Base-by-base conservation (phyloP, 2,888 invertebrate genomes). In the Netelia fuscicornis region DNA sequence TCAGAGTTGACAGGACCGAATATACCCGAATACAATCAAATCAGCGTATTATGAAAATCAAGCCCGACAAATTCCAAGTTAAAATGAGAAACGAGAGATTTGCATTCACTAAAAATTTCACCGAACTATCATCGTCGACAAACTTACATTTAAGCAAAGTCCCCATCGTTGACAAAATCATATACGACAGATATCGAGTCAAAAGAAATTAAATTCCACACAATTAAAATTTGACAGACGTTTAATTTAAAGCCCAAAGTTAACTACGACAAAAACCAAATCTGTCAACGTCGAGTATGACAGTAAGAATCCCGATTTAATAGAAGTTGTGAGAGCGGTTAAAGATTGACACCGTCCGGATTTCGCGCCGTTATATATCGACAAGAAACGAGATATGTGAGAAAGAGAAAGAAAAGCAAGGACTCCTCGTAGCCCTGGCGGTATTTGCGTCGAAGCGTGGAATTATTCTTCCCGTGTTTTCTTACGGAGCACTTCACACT, bases 391-490 rank as follows among this genome's bases (percentile, higher is more conserved):
- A 13, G 54, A 54, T n/a, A 54, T 17, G 20, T 48, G 48, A 48
- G 11, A 48, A 48, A 48, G 48, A 48, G 56, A 17, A 17, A 56
- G n/a, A 56, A 20, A 20, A 56, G 20, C 56, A 20, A 17, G 9
- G 8, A 56, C 3, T 30, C 30, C 25, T 30, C 20, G 1, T 30
- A 58, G 13, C 65, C 67, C 74, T 58, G 25, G 44, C 58, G 80
- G 56, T 72, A 72, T 81, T 81, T 74, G 74, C 80, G 74, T 74
- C 74, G 80, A 67, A 81, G 74, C 65, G 72, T 81, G 80, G 74
- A 81, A 81, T 81, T 67, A 81, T 81, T 81, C 67, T 67, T 81
- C 67, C 72, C 67, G 76, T 70, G 54, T 76, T 75, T 75, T 81
- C 68, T 72, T 76, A 81, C 72, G 54, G 71, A 25, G 76, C 70